These are phyloP conservation scores for Acomys russatus DNA, from an alignment of 2,797 vertebrate genomes.

Conservation along the genomic window DNA sequence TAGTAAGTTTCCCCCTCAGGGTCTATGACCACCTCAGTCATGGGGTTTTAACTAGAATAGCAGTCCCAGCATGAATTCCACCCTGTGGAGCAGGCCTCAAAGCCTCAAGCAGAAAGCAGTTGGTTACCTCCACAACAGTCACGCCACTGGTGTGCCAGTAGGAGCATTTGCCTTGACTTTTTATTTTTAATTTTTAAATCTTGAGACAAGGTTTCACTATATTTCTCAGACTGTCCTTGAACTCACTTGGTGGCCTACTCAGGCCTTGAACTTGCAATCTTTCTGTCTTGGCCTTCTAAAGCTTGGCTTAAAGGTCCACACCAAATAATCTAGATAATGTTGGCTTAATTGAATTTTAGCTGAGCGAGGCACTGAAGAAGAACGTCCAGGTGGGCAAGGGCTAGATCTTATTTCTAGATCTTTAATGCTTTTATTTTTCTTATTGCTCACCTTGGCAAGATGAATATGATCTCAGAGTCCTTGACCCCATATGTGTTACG, in stretches of 20 bases:
- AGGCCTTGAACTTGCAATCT: not conserved
- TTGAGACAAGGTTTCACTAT: not conserved
- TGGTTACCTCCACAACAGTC: not conserved
- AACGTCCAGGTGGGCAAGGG: not conserved
- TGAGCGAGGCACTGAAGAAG: not conserved
- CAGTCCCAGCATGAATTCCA: not conserved
- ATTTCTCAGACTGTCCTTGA: not conserved
- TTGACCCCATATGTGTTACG: not conserved
- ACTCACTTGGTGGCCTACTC: not conserved
- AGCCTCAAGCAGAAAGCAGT: not conserved
- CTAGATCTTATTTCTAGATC: not conserved
- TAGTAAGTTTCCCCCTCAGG: not conserved
- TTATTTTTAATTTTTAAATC: not conserved
- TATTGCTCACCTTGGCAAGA: not conserved
- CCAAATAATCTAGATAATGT: not conserved
- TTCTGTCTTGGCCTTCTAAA: not conserved
- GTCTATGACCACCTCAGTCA: not conserved
- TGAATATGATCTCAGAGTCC: not conserved
- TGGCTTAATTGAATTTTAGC: not conserved
- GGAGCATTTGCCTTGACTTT: not conserved
- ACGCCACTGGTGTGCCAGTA: not conserved
- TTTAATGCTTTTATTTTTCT: constrained; percentile 1
- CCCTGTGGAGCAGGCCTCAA: not conserved
- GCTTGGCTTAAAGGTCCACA: not conserved
- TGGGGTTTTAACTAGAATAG: not conserved